These are phyloP conservation scores for Chymomyza procnemis DNA, from an alignment of 2,888 invertebrate species.

Conservation along the genomic window DNA sequence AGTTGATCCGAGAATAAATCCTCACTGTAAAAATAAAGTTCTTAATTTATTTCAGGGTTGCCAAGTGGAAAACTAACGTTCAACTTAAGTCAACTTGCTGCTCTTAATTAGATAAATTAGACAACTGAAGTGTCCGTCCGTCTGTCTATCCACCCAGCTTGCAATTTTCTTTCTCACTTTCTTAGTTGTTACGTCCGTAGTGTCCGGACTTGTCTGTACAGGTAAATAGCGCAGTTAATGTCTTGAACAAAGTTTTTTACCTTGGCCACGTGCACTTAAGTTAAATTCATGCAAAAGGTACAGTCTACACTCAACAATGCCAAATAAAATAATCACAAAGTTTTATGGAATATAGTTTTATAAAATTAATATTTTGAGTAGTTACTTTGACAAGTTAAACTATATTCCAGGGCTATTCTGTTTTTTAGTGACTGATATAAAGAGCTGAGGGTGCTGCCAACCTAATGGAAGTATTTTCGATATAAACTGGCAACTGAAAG, in stretches of 20 bases:
- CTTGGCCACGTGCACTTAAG: too few relatives aligned
- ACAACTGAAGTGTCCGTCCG: conserved; percentile 40
- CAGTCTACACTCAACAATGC: neutral
- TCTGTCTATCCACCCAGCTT: conserved; percentile 2
- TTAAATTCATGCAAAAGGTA: too few relatives aligned
- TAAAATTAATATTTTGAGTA: too few relatives aligned
- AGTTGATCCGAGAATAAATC: conserved; percentile 78
- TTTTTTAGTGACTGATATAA: too few relatives aligned
- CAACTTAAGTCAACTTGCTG: conserved; percentile 18
- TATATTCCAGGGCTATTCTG: too few relatives aligned
- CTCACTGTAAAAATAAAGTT: conserved; percentile 64
- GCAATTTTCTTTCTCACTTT: neutral
- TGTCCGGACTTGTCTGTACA: neutral
- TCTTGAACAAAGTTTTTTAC: neutral
- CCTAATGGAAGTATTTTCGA: too few relatives aligned
- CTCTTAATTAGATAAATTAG: conserved; percentile 58
- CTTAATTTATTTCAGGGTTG: neutral
- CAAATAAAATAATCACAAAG: too few relatives aligned
- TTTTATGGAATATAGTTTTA: too few relatives aligned
- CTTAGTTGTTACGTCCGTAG: neutral
- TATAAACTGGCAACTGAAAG: too few relatives aligned
- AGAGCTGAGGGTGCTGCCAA: too few relatives aligned
- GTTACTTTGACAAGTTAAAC: too few relatives aligned
- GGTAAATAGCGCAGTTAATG: neutral
- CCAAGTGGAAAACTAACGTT: neutral